phyloP scores from a whole-genome alignment of 2,113 vertebrate genomes.

The Rostratula benghalensis region DNA sequence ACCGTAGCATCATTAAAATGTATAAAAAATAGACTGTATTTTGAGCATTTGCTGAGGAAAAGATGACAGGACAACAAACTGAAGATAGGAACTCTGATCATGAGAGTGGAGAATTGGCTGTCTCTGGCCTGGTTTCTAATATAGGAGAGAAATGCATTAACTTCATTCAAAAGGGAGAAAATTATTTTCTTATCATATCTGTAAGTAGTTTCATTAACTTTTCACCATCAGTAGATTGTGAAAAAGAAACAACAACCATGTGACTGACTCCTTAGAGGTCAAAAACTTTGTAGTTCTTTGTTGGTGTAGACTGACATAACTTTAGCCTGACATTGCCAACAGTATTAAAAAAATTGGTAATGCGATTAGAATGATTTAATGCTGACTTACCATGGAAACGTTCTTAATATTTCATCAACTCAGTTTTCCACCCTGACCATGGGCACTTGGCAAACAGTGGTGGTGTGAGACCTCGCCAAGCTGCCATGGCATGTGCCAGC shows the following conservation, averaged over 20 bases:
- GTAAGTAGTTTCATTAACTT: conserved; percentile 8
- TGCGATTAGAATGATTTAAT: conserved; percentile 15
- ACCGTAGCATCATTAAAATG: not conserved
- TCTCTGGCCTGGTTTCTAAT: not conserved
- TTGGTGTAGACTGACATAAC: not conserved
- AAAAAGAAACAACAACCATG: not conserved
- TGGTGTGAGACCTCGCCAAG: not conserved
- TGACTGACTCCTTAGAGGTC: not conserved
- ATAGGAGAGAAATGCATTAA: not conserved
- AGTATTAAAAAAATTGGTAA: conserved; percentile 1
- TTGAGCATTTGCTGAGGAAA: not conserved
- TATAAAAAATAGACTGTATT: not conserved
- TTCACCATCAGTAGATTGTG: not conserved
- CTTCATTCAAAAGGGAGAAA: not conserved
- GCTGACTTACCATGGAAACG: not conserved
- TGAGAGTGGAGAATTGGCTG: not conserved
- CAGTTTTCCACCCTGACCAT: not conserved
- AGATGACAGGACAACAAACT: not conserved
- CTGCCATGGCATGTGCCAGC: fast-evolving
- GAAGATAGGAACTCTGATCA: not conserved
- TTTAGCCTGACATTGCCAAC: not conserved
- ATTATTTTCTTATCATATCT: not conserved
- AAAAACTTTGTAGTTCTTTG: not conserved
- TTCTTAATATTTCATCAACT: conserved; percentile 56
- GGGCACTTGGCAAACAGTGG: not conserved